Base-by-base conservation (phyloP, 2,113 vertebrate genomes). In the Rhinolophus ferrumequinum region DNA sequence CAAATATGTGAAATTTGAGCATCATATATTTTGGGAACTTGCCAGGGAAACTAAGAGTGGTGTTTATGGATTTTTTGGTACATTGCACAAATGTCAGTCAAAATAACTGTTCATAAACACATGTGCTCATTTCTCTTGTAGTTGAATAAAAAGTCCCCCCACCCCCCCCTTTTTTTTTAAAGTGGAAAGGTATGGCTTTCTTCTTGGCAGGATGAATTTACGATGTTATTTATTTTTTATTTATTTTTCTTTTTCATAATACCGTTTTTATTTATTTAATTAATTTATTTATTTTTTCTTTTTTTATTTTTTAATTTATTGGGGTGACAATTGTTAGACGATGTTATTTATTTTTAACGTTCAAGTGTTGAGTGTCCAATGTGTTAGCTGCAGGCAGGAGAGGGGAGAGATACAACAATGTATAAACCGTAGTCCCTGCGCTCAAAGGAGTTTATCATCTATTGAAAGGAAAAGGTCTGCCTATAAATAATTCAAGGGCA, bases 91-190 rank as follows among this genome's bases (percentile, higher is more conserved):
- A 93, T 94, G 80, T 96, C 90, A 80, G 73, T 95, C 90, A 93
- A 88, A 96, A 96, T 93, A 96, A 83, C 84, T 89, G 15, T 60
- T 93, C 38, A 41, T 96, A 96, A 96, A 97, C 52, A 90, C 62
- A 92, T 96, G 75, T 95, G 87, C 72, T 77, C 77, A 75, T 76
- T 94, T 95, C 69, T 95, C 81, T 86, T 58, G 10, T 67, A 47
- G 83, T 82, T 97, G 84, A 84, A 56, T 88, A 84, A 82, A 93
- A 93, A 79, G 33, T 1, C 11, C 47, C 64, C 24, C 54, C 5
- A 5, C 5, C 41, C 41, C 41, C 41, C 41, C 41, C 41, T 4
- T n/a, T 44, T 81, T 97, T 92, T 95, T 93, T 80, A 72, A 33
- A 96, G 76, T 95, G 44, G 72, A 88, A 72, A 76, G 38, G 35